Evolutionary conservation across 2,113 vertebrate genomes (phyloP).

Genomic region (Siphamia tubifer): DNA sequence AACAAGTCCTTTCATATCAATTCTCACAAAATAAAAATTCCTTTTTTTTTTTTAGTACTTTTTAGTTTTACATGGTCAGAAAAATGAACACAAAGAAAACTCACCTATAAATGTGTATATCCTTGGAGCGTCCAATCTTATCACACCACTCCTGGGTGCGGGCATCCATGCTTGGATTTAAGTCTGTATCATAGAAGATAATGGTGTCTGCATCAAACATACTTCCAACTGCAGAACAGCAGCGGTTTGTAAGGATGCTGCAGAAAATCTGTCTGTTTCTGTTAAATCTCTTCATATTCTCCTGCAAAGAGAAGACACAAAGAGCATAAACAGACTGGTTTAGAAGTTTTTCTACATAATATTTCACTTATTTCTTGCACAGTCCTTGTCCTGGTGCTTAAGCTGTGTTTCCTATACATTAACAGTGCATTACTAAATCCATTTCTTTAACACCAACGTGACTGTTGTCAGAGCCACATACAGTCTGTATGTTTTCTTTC

Average conservation of each 20-base stretch:
- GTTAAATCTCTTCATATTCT: constrained; percentile 89
- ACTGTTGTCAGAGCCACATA: neutral
- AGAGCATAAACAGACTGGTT: neutral
- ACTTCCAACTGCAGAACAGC: constrained; percentile 86
- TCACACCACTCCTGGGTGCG: constrained; percentile 94
- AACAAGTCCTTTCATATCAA: too few relatives aligned
- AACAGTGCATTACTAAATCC: neutral
- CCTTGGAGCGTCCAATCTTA: constrained; percentile 91
- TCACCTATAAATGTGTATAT: constrained; percentile 95
- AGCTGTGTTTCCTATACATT: neutral
- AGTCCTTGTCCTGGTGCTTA: neutral
- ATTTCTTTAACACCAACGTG: too few relatives aligned
- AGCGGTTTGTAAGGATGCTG: constrained; percentile 90
- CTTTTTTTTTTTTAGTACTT: too few relatives aligned
- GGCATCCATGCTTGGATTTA: constrained; percentile 92
- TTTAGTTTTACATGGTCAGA: too few relatives aligned
- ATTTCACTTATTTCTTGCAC: neutral
- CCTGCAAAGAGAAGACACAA: constrained; percentile 64
- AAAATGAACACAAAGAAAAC: neutral
- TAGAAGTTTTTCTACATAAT: neutral
- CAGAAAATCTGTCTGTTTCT: constrained; percentile 89
- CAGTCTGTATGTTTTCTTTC: neutral
- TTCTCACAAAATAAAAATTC: too few relatives aligned
- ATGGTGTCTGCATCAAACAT: constrained; percentile 91
- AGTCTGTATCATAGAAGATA: constrained; percentile 92